Evolutionary conservation across 2,113 vertebrate genomes (phyloP), one percentile per base, ranked within the genome.

Genomic region (Arvicanthis niloticus): DNA sequence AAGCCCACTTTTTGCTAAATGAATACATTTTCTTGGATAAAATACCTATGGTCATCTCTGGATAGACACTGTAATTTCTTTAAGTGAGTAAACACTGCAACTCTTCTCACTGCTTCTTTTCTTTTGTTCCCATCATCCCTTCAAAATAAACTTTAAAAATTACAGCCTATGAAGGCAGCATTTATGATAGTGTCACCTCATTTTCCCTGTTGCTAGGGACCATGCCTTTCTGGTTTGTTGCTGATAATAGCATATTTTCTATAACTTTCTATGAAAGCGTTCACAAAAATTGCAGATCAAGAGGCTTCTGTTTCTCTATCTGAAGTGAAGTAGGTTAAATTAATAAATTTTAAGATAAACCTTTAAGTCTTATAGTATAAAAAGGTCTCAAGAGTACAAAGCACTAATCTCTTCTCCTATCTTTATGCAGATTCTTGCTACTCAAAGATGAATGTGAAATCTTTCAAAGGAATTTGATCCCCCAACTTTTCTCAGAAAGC

Each of bases 21-120:
- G 60, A 97, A 93, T 93, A 85, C 1, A 67, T 95, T 96, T 96
- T 95, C 72, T 97, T 82, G 82, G 82, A 93, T 40, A 87, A 95
- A 95, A 96, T 85, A 70, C 42, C 51, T 89, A 24, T 91, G 77
- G 84, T 93, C 42, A 60, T 96, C 95, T 89, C 73, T 87, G 95
- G 42, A 67, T 51, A 92, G 89, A 97, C 65, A 82, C 51, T 95
- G 70, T 96, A 68, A 95, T 94, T 86, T 95, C 72, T 97, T 91
- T 93, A 95, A 94, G 58, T 94, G 60, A 92, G 85, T 92, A 89
- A 96, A 97, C 68, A 95, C 80, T 89, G 0, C 9, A 96, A 9
- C 17, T 26, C 87, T 96, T 68, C 6, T 85, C 26, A 0, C 56
- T 86, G 80, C 26, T 34, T 21, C 15, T 53, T 42, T 93, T 91